A percentile compares a stretch with the other conserved stretches of the same genome.
phyloP scores from a whole-genome alignment of 2,888 invertebrate species.

The Drosophila fulvimacula region DNA sequence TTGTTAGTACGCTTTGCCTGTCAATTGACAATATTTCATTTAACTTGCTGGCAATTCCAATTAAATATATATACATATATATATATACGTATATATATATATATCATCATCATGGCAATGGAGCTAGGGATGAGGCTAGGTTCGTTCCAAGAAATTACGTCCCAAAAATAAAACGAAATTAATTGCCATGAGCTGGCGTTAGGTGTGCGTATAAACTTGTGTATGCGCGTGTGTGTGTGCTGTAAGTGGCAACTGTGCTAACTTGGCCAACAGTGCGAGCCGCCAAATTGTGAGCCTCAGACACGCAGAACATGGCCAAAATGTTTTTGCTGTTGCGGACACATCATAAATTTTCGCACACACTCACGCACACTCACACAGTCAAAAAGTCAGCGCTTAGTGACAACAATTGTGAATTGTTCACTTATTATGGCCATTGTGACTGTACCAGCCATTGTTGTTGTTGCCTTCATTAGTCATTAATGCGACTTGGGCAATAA shows the following conservation, averaged over 20 bases:
- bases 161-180: constrained; percentile 58
- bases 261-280: neutral
- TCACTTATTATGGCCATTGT: constrained; percentile 48
- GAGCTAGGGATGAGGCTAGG: constrained; percentile 15
- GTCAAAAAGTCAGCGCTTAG: constrained; percentile 22
- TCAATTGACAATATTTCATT: constrained; percentile 41
- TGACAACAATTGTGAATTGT: constrained; percentile 54
- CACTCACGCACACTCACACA: constrained; percentile 8
- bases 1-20: constrained; percentile 4
- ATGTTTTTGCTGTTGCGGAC: constrained; percentile 33
- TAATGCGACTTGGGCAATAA: constrained; percentile 59
- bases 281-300: constrained; percentile 23
- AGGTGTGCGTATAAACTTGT: constrained; percentile 2
- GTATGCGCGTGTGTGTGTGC: constrained; percentile 2
- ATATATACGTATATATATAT: neutral
- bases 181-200: constrained; percentile 42
- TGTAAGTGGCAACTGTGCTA: neutral
- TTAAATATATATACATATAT: constrained; percentile 15
- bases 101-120: constrained; percentile 21
- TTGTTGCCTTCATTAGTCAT: constrained; percentile 70
- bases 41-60: constrained; percentile 40
- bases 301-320: constrained; percentile 33
- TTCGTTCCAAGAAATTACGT: constrained; percentile 24
- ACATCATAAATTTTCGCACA: constrained; percentile 49
- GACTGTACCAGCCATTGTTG: constrained; percentile 26